These are phyloP conservation scores for Pocillopora verrucosa DNA, from an alignment of 64 coral and sea anemone genomes.

Conservation along the genomic window DNA sequence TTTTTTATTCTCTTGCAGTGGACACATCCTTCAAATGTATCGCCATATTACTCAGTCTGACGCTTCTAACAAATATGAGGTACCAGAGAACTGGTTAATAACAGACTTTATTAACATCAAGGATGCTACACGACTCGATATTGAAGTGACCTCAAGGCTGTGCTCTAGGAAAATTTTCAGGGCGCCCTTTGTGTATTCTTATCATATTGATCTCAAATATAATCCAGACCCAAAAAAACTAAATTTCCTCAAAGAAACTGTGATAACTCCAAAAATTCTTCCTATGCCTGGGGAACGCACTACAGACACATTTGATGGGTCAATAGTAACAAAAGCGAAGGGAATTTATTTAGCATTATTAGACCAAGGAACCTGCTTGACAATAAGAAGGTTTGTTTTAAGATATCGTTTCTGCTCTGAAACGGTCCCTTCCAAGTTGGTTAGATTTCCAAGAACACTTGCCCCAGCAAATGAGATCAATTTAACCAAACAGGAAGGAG, in stretches of 20 bases:
- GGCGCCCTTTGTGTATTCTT: too few species aligned
- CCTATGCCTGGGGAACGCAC: too few species aligned
- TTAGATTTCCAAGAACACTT: slow-evolving; percentile 34
- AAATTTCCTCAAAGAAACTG: neutral
- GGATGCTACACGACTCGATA: slow-evolving; percentile 19
- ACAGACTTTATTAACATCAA: slow-evolving; percentile 33
- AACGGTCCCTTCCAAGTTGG: neutral
- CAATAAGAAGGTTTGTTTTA: neutral
- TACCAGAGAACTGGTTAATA: slow-evolving; percentile 48
- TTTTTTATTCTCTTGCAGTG: neutral
- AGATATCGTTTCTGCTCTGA: slow-evolving; percentile 34
- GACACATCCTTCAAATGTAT: neutral
- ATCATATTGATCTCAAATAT: neutral
- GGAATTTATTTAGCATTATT: slow-evolving; percentile 34
- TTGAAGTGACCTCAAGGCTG: slow-evolving; percentile 14
- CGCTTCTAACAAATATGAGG: neutral
- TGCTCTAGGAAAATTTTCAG: too few species aligned
- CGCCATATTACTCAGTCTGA: neutral
- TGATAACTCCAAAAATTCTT: neutral
- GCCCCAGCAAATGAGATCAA: slow-evolving; percentile 15
- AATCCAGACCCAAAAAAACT: neutral
- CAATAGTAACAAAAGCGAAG: neutral
- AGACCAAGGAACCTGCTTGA: slow-evolving; percentile 44
- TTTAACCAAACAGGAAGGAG: slow-evolving; percentile 4
- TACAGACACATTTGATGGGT: neutral